Evolutionary conservation across 2,797 vertebrate genomes (phyloP).

Genomic region (Sebastes reedi): DNA sequence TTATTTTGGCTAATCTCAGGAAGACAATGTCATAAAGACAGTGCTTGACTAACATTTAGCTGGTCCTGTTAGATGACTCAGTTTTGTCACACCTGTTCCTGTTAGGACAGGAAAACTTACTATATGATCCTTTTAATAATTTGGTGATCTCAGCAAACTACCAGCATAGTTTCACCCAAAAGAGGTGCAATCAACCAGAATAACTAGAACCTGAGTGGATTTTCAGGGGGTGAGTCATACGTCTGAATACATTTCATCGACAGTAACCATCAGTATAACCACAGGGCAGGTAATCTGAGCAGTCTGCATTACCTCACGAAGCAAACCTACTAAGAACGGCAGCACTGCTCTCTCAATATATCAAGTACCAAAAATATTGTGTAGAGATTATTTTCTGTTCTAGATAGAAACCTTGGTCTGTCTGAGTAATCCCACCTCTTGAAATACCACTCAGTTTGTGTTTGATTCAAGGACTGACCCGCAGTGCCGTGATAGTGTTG

Average conservation of each 20-base stretch:
- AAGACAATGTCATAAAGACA: background rate
- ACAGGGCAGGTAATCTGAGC: background rate
- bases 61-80: background rate
- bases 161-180: background rate
- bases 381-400: background rate
- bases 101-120: background rate
- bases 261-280: background rate
- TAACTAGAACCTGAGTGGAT: background rate
- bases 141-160: background rate
- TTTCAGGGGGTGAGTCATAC: background rate
- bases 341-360: background rate
- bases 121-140: background rate
- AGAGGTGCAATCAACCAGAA: background rate
- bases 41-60: background rate
- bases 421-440: background rate
- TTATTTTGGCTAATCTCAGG: background rate
- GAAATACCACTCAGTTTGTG: background rate
- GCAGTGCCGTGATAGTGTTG: conserved; percentile 92
- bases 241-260: background rate
- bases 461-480: conserved; percentile 79
- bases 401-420: background rate
- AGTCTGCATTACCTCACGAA: background rate
- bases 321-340: background rate
- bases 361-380: background rate
- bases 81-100: background rate